These are phyloP conservation scores for Brachyrhaphis roseni DNA, from an alignment of 2,797 vertebrate species.

Conservation along the genomic window DNA sequence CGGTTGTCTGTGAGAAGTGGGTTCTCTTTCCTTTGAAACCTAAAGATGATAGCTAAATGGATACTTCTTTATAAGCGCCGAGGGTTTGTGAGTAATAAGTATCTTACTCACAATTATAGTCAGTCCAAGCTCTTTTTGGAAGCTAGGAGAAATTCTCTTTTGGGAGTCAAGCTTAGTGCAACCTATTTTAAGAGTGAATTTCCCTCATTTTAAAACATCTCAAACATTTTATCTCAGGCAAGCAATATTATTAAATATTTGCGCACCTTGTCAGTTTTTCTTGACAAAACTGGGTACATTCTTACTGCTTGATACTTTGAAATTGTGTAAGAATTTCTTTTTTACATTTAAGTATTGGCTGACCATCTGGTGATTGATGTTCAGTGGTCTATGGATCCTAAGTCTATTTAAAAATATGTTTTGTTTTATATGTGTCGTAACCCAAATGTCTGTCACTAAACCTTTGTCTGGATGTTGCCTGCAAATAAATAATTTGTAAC, in stretches of 20 bases:
- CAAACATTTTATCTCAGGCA: neutral
- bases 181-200: neutral
- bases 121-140: neutral
- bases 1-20: constrained; percentile 33
- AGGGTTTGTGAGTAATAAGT: neutral
- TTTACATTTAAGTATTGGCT: neutral
- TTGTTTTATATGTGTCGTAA: neutral
- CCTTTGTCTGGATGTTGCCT: neutral
- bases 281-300: neutral
- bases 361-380: neutral
- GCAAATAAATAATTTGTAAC: neutral
- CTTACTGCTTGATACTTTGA: neutral
- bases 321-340: neutral
- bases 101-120: neutral
- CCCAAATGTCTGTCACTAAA: neutral
- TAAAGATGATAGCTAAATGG: constrained; percentile 8
- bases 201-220: neutral
- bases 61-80: neutral
- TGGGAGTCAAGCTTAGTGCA: neutral
- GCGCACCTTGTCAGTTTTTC: neutral
- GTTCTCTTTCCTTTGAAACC: constrained; percentile 9
- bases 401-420: neutral
- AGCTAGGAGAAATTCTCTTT: neutral
- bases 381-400: neutral
- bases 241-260: neutral